Evolutionary conservation across 2,797 vertebrate species (phyloP).

Genomic region (Enoplosus armatus): DNA sequence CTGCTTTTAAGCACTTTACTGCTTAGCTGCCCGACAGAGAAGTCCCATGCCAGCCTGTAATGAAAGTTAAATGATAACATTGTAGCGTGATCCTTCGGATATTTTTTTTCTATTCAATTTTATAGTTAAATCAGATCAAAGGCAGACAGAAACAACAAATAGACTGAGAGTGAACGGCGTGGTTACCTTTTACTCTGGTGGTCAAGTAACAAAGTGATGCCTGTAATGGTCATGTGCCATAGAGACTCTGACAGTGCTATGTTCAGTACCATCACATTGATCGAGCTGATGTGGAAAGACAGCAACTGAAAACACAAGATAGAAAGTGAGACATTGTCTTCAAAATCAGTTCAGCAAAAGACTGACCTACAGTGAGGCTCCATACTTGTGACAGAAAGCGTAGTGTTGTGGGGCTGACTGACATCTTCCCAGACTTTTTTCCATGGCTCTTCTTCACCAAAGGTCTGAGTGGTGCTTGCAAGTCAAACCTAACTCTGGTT

Average conservation of each 20-base stretch:
- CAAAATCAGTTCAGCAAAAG: not conserved
- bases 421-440: conserved; percentile 73
- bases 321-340: conserved; percentile 12
- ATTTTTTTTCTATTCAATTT: not conserved
- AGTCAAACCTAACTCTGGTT: conserved; percentile 90
- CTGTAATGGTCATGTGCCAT: conserved; percentile 94
- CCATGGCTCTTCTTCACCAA: conserved; percentile 65
- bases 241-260: conserved; percentile 93
- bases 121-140: not conserved
- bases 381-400: conserved; percentile 92
- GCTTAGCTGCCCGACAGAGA: conserved; percentile 92
- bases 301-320: conserved; percentile 84
- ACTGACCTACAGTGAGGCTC: not conserved
- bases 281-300: conserved; percentile 92
- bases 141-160: not conserved
- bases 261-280: conserved; percentile 97
- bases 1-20: conserved; percentile 98
- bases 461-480: conserved; percentile 85
- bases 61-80: not conserved
- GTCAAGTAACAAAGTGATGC: conserved; percentile 90
- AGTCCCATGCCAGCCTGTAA: conserved; percentile 88
- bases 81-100: not conserved
- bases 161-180: not conserved
- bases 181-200: conserved; percentile 90
- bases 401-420: conserved; percentile 87